Percentiles rank a stretch among this genome's conserved stretches.
phyloP scores from a whole-genome alignment of 2,797 vertebrate genomes.

The Malurus splendens region DNA sequence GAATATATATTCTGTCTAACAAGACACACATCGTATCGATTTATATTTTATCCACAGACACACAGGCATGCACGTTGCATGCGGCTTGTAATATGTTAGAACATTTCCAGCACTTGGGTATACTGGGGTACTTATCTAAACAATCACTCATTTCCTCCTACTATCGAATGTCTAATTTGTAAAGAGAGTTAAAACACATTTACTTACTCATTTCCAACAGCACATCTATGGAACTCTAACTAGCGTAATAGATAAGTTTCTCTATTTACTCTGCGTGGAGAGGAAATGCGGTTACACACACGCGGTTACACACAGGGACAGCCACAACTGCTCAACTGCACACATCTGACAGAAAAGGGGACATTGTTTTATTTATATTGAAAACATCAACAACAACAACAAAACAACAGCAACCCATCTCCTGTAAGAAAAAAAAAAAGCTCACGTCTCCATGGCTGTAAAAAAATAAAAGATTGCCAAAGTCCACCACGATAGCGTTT shows the following conservation, averaged over 20 bases:
- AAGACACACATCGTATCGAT: slow-evolving; percentile 35
- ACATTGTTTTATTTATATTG: background rate
- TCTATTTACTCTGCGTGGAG: slow-evolving; percentile 10
- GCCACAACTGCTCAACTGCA: background rate
- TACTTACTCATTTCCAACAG: slow-evolving; percentile 35
- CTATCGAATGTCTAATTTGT: slow-evolving; percentile 49
- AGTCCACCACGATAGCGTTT: background rate
- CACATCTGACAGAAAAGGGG: background rate
- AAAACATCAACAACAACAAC: background rate
- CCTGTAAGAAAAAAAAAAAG: background rate
- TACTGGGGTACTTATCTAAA: slow-evolving; percentile 43
- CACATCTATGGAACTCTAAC: slow-evolving; percentile 39
- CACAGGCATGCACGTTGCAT: background rate
- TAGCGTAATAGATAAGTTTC: slow-evolving; percentile 39
- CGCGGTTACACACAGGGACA: background rate
- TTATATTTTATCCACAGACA: slow-evolving; percentile 34
- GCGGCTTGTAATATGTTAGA: slow-evolving; percentile 19
- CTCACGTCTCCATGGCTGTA: background rate
- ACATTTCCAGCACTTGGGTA: slow-evolving; percentile 32
- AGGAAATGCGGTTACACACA: slow-evolving; percentile 40
- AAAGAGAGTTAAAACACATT: slow-evolving; percentile 47
- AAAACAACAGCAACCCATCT: background rate
- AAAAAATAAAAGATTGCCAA: background rate
- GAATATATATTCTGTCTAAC: slow-evolving; percentile 50
- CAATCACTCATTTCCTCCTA: slow-evolving; percentile 52